phyloP scores from a whole-genome alignment of 2,797 vertebrate species.

The Scolopax rusticola region DNA sequence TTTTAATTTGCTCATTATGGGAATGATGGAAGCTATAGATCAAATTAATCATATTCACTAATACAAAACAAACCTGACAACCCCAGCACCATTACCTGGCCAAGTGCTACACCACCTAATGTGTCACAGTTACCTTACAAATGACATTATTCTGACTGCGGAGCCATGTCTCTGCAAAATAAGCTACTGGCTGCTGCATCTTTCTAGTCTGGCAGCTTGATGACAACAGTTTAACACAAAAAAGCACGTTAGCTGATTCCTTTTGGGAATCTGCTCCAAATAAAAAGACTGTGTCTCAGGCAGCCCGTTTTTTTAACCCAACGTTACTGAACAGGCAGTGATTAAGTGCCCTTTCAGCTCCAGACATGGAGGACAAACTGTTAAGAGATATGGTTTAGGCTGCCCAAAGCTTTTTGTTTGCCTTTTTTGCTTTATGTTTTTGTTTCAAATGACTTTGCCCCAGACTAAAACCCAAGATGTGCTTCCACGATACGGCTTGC shows the following conservation, averaged over 20 bases:
- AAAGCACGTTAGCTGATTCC: neutral
- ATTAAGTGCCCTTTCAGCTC: neutral
- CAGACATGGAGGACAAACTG: neutral
- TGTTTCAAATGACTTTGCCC: neutral
- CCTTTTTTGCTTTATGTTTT: neutral
- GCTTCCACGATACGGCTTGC: neutral
- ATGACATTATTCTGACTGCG: neutral
- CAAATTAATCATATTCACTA: neutral
- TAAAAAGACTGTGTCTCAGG: neutral
- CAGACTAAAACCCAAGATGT: slow-evolving; percentile 4
- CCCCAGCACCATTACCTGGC: neutral
- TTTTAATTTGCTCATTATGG: neutral
- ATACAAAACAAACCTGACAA: neutral
- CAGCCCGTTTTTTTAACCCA: neutral
- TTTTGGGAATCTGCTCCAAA: neutral
- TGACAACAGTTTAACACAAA: neutral
- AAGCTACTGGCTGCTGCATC: neutral
- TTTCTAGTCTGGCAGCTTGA: neutral
- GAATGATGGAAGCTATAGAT: neutral
- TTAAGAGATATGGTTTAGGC: neutral
- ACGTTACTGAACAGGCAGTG: neutral
- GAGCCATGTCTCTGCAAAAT: neutral
- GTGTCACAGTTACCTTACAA: neutral
- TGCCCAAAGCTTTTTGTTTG: slow-evolving; percentile 6
- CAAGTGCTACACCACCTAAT: neutral